Evolutionary conservation across 2,888 invertebrate genomes (phyloP), one percentile per base, ranked within the genome.

Genomic region (Melanotus villosus): DNA sequence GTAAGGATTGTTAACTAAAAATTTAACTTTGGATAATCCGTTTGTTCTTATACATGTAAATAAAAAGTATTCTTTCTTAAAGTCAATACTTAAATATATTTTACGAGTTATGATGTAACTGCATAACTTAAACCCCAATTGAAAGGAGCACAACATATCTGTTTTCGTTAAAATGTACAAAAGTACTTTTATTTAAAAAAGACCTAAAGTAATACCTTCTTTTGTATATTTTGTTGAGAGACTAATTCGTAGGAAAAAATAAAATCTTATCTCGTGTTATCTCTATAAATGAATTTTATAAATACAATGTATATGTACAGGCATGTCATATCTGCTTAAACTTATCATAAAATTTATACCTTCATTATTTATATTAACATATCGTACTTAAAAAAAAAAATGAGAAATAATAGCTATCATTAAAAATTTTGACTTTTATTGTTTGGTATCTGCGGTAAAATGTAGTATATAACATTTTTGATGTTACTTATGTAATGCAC

Each of bases 381-480:
- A 73, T 72, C 73, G 36, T 68, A 65, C 50, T 60, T 43, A 50
- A n/a, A n/a, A n/a, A n/a, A n/a, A n/a, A n/a, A n/a, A n/a, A n/a
- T n/a, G n/a, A n/a, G 43, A 67, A 71, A 71, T 57, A 70, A 59
- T 65, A 56, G 56, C n/a, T 36, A 38, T 21, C 18, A 52, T 34
- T 52, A 52, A 58, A 43, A 66, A 58, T 18, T n/a, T 54, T 36
- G 12, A 56, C 56, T 65, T 59, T 64, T 62, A 63, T 62, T 71
- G 65, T 69, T 58, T 68, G 47, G 54, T 75, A 76, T 75, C 71
- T 76, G 75, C 76, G 78, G 77, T 78, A 75, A 76, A 73, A 75
- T 77, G 14, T 58, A 47, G 58, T 57, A 56, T n/a, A n/a, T 66
- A 66, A 68, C 66, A 68, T 71, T 70, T 60, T 72, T 67, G 65